Evolutionary conservation across 1,140 invertebrate species (phyloP), one percentile per base, ranked within the genome.

Genomic region (Eumeta japonica): DNA sequence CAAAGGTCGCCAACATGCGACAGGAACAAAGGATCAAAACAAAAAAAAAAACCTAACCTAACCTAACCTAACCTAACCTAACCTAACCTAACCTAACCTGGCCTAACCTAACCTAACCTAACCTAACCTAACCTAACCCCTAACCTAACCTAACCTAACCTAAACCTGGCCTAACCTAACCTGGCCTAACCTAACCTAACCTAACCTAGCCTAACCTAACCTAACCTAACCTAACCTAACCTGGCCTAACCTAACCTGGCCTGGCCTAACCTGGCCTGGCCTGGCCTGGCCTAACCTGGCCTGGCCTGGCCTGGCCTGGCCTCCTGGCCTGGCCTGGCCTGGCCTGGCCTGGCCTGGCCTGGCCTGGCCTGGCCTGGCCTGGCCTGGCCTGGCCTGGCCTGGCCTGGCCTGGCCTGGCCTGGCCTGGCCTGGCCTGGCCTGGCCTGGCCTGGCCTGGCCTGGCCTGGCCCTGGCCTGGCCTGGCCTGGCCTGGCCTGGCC

Each of bases 41-140:
- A n/a, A n/a, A n/a, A n/a, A n/a, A n/a, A n/a, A n/a, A n/a, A n/a
- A n/a, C n/a, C n/a, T n/a, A n/a, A n/a, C n/a, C n/a, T n/a, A 44
- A 39, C 37, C 37, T 27, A 39, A 39, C 32, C 42, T 28, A 39
- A 39, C 37, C 37, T 30, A 44, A 44, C 37, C 37, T 30, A 44
- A 39, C 42, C 42, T 30, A 44, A 44, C 42, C 42, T 35, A 44
- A 44, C 42, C 42, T 30, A 44, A 44, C 37, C 42, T 35, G 19
- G 17, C 28, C 19, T 11, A 16, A 10, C 16, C 35, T 24, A 43
- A 43, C 41, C 41, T 35, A 43, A 43, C 41, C 41, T 35, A 43
- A 43, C 41, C 41, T 38, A 28, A 28, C 27, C 27, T 28, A 28
- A 28, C 27, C 27, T 28, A 28, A 28, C 27, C 27, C 27, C 27